phyloP scores from a whole-genome alignment of 2,888 invertebrate genomes.

The Apeira syringaria region DNA sequence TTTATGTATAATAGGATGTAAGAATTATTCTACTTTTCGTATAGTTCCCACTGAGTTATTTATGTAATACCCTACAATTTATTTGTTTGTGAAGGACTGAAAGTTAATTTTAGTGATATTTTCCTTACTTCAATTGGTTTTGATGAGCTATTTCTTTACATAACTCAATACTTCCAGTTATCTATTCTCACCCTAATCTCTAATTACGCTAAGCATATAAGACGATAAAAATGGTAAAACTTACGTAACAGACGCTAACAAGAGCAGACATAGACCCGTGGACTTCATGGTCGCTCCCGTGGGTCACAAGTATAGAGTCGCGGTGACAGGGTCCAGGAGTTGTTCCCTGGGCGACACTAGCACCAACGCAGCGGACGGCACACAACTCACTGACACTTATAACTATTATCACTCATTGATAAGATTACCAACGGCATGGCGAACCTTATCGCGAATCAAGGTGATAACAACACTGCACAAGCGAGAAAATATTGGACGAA shows the following conservation, averaged over 20 bases:
- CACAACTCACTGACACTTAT: slow-evolving; percentile 82
- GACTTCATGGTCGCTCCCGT: slow-evolving; percentile 60
- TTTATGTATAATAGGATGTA: too few species aligned
- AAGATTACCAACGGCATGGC: slow-evolving; percentile 76
- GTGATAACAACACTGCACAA: slow-evolving; percentile 70
- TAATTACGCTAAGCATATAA: slow-evolving; percentile 11
- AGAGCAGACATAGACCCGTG: slow-evolving; percentile 53
- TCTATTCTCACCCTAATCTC: slow-evolving; percentile 7
- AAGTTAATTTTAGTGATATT: too few species aligned
- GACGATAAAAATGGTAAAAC: slow-evolving; percentile 40
- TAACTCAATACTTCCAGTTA: slow-evolving; percentile 1
- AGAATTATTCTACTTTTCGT: too few species aligned
- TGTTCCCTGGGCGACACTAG: slow-evolving; percentile 63
- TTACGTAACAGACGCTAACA: slow-evolving; percentile 63
- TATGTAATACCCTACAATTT: too few species aligned
- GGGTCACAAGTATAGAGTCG: slow-evolving; percentile 43
- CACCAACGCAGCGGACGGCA: slow-evolving; percentile 64
- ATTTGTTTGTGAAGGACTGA: too few species aligned
- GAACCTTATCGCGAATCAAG: slow-evolving; percentile 77
- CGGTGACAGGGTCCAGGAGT: slow-evolving; percentile 56
- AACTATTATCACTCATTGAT: slow-evolving; percentile 80
- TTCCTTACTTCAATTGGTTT: too few species aligned
- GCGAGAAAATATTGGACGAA: slow-evolving; percentile 58
- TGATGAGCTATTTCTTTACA: neutral
- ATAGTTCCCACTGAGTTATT: too few species aligned